Evolutionary conservation across 2,113 vertebrate genomes (phyloP), one percentile per base, ranked within the genome.

Genomic region (Periophthalmodon schlosseri): DNA sequence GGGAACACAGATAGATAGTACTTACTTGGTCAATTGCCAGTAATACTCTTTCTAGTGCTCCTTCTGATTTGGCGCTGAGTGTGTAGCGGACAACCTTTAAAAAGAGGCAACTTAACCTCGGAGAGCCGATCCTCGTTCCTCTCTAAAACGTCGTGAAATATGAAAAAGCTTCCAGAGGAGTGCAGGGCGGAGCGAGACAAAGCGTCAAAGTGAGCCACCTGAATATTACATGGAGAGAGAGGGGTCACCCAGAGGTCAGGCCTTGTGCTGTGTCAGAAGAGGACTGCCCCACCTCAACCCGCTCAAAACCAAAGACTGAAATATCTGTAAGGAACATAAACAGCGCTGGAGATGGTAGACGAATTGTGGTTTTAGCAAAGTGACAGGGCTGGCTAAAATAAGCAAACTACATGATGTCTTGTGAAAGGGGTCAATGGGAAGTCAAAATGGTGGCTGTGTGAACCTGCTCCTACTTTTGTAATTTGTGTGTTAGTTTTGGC

Each of bases 61-160:
- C 21, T 28, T 2, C 63, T 44, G 63, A 8, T 21, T n/a, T 44
- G 33, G 16, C 2, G 61, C 61, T 36, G 61, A n/a, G 33, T 64
- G 61, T 36, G 34, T 64, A n/a, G 16, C 33, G 54, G 47, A 44
- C 72, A 65, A 81, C 74, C 80, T 76, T 69, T 83, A 68, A 76
- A 61, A 85, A 83, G 78, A 69, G 85, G 60, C 63, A 71, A 80
- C 74, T 89, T 85, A 88, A 89, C 87, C 89, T 87, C 56, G 81
- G 79, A 88, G 84, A 84, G 81, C 84, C 83, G 74, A 81, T 89
- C 57, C 23, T 28, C 5, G 23, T 28, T 28, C 84, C 75, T 79
- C 66, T 72, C 84, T 85, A 84, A 89, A 89, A 89, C 73, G 79
- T 89, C 78, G 70, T 91, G 67, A 91, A 89, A 88, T 86, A 89